Evolutionary conservation across 2,888 invertebrate species (phyloP), one percentile per base, ranked within the genome.

Genomic region (Hecatera dysodea): DNA sequence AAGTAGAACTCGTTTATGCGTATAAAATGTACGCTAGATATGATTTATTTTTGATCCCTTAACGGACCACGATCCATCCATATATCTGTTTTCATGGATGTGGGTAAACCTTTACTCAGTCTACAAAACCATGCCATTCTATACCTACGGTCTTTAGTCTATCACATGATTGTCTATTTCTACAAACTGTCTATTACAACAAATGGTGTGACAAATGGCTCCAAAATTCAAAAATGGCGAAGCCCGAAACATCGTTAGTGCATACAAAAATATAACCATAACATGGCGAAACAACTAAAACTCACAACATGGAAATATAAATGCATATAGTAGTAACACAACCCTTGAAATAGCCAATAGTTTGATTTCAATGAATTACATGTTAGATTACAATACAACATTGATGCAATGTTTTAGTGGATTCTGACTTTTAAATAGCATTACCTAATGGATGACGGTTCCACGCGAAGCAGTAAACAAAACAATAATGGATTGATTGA

Each of bases 201-300:
- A n/a, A 29, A n/a, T n/a, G n/a, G n/a, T n/a, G n/a, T n/a, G 29
- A 4, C 1, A 63, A 75, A 68, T 42, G 55, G 61, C 75, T 39
- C 61, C 48, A 64, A 61, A 53, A 62, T 80, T 75, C 19, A 78
- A 75, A 78, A 64, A 71, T 75, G 76, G 65, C 67, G 19, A 33
- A 57, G 3, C 22, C 27, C 8, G 46, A 27, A 39, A 56, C 39
- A 64, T 36, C n/a, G n/a, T 55, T 12, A 27, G n/a, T 48, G n/a
- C 24, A 2, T 42, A 33, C 6, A 22, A 33, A n/a, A 33, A 22
- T n/a, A 55, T 36, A 55, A 36, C 15, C n/a, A 6, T 36, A 44
- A 44, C 1, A 36, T 17, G 7, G 33, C 33, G 2, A 64, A 53
- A 19, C 46, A 61, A 22, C 36, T 48, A 44, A 12, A 24, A 52